Evolutionary conservation across 2,888 invertebrate species (phyloP).

Genomic region (Quadroppia sp.): DNA sequence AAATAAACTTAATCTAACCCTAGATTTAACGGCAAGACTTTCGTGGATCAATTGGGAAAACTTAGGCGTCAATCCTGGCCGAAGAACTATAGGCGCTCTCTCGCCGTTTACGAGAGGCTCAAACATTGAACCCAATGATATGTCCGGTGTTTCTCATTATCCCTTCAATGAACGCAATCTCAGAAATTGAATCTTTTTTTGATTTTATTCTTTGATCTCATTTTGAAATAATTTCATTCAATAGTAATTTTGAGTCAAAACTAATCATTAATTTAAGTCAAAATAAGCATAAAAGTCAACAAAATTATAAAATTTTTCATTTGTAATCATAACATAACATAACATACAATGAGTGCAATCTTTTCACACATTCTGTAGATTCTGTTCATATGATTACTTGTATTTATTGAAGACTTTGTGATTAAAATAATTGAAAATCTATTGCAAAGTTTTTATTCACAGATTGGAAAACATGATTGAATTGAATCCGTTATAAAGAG

Average conservation of each 20-base stretch:
- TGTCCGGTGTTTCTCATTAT: slow-evolving; percentile 15
- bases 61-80: slow-evolving; percentile 84
- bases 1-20: slow-evolving; percentile 47
- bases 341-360: background rate
- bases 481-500: background rate
- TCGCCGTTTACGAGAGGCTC: slow-evolving; percentile 40
- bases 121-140: slow-evolving; percentile 16
- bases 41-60: slow-evolving; percentile 99
- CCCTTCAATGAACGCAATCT: slow-evolving; percentile 12
- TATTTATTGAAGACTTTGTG: background rate
- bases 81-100: slow-evolving; percentile 58
- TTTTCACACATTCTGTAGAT: background rate
- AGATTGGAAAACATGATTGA: background rate
- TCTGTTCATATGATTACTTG: background rate
- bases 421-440: background rate
- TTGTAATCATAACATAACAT: too few relatives aligned
- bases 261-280: too few relatives aligned
- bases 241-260: too few relatives aligned
- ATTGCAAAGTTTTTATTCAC: background rate
- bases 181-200: background rate
- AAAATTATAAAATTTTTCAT: too few relatives aligned
- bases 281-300: too few relatives aligned
- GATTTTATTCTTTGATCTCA: background rate
- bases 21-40: slow-evolving; percentile 90
- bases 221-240: too few relatives aligned